These are phyloP conservation scores for Gasteruption jaculator DNA, from an alignment of 2,888 invertebrate genomes.

Conservation along the genomic window DNA sequence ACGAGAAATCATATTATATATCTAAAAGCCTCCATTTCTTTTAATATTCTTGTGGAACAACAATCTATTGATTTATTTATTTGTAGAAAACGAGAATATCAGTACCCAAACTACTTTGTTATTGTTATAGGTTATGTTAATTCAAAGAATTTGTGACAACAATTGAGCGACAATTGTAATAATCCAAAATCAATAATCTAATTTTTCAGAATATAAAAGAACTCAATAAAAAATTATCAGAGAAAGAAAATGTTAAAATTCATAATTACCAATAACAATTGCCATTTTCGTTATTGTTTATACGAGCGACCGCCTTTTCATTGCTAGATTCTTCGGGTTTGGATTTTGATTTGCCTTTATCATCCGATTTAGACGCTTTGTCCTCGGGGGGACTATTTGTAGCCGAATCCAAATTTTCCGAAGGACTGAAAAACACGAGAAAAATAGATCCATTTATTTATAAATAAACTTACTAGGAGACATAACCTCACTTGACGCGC, in stretches of 20 bases:
- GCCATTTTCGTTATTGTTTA: conserved; percentile 30
- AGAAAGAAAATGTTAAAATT: conserved; percentile 2
- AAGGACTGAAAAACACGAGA: conserved; percentile 15
- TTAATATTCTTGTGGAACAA: too few species aligned
- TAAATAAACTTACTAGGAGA: too few species aligned
- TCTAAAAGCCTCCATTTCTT: too few species aligned
- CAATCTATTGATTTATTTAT: too few species aligned
- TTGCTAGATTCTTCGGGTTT: conserved; percentile 31
- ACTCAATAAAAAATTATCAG: not conserved
- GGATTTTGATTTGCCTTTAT: conserved; percentile 31
- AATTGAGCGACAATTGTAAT: too few species aligned
- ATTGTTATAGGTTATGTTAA: too few species aligned
- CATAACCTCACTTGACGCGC: conserved; percentile 22
- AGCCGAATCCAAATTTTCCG: conserved; percentile 9
- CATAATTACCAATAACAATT: conserved; percentile 44
- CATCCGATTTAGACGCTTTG: conserved; percentile 21
- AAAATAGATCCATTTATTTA: conserved; percentile 6
- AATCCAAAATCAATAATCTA: too few species aligned
- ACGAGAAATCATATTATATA: too few species aligned
- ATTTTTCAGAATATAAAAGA: too few species aligned
- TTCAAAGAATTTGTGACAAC: too few species aligned
- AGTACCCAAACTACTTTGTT: too few species aligned
- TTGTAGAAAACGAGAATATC: too few species aligned
- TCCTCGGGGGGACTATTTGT: not conserved
- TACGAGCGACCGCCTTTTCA: conserved; percentile 34